Evolutionary conservation across 53 echinoderm and acorn worm genomes (phyloP), one percentile per base, ranked within the genome.

Genomic region (Holothuria leucospilota): DNA sequence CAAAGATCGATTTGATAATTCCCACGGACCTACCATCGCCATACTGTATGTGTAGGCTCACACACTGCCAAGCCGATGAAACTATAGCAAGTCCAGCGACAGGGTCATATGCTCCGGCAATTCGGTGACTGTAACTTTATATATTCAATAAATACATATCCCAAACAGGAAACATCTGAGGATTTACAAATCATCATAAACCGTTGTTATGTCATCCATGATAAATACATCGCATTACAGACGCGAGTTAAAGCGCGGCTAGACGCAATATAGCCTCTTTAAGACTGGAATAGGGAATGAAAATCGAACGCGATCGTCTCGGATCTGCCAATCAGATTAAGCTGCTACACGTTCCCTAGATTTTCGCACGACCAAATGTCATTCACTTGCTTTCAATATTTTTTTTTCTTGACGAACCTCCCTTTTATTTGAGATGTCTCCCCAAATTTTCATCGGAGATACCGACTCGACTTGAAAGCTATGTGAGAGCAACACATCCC

Each of bases 111-210:
- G 75, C 49, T 75, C 51, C 51, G 12, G 20, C 26, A 25, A 15
- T 42, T 75, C 16, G 49, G 6, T 49, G 51, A 28, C 49, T 25
- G 51, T 24, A 75, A 25, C 46, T 25, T 23, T 53, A 51, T 56
- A 56, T 75, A 75, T 51, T 75, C 75, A 51, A 75, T 70, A 52
- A 75, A 75, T 75, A 75, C 75, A 20, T 52, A 75, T 46, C 75
- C 75, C 21, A 52, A 46, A 49, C 75, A 42, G 75, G 75, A 75
- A 75, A 42, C 51, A 49, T 75, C 75, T 52, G 21, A 49, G 23
- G 51, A 75, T 52, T 49, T 51, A 75, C 16, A 72, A 49, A 75
- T 49, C 75, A 53, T 75, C 51, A 68, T 68, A 29, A 67, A 49
- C 18, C 27, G 27, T 12, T 15, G 52, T 46, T 74, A 70, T 70